Evolutionary conservation across 2,888 invertebrate species (phyloP).

Genomic region (Dolichomitus sp.): DNA sequence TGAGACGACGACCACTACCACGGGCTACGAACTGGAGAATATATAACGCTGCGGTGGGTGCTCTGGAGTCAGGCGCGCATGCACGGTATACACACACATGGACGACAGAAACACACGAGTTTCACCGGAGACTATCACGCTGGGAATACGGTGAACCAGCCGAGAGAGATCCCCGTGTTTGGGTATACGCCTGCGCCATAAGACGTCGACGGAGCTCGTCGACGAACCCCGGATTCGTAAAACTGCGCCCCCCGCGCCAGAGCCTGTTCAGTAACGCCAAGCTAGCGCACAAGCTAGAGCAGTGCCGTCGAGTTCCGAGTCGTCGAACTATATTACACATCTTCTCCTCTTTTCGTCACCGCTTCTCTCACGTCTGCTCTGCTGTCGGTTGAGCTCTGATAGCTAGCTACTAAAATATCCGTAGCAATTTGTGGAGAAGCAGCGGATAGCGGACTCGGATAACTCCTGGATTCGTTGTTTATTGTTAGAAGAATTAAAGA

Average conservation of each 20-base stretch:
- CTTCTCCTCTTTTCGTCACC: conserved; percentile 14
- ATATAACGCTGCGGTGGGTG: conserved; percentile 12
- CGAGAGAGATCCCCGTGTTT: background rate
- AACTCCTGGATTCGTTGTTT: background rate
- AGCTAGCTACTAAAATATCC: background rate
- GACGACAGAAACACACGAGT: background rate
- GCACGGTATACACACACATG: conserved; percentile 1
- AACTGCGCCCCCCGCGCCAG: conserved; percentile 36
- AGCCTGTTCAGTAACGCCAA: conserved; percentile 53
- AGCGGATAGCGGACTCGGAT: background rate
- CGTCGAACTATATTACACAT: conserved; percentile 21
- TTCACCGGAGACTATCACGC: background rate
- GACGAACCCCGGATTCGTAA: conserved; percentile 56
- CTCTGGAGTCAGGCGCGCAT: conserved; percentile 44
- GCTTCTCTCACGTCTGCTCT: background rate
- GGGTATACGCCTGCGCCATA: conserved; percentile 55
- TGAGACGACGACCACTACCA: conserved; percentile 10
- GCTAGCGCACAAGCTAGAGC: conserved; percentile 50
- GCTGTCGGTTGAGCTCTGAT: background rate
- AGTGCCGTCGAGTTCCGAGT: conserved; percentile 53
- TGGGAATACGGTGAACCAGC: background rate
- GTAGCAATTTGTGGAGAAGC: background rate
- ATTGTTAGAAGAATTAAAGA: conserved; percentile 7
- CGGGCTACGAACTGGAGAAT: background rate
- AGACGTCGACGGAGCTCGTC: conserved; percentile 42